Evolutionary conservation across 92 coral and sea anemone genomes (phyloP).

Genomic region (Parazoanthus darwini): DNA sequence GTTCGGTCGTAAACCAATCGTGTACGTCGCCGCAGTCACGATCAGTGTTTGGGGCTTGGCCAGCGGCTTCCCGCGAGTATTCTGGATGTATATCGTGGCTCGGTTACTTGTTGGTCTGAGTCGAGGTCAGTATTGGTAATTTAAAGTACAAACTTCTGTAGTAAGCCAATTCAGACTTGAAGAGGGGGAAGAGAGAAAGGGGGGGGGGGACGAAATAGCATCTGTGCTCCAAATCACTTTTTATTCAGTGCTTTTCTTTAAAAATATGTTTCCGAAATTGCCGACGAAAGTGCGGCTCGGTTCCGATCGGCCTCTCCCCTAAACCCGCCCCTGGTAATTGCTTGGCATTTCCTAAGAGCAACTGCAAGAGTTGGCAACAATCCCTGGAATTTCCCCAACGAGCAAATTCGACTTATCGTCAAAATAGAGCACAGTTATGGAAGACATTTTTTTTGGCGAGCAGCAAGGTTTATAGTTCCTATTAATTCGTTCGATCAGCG

Average conservation of each 20-base stretch:
- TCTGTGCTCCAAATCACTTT: too few species aligned
- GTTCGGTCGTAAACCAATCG: conserved; percentile 66
- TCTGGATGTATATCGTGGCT: conserved; percentile 58
- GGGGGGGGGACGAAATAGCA: too few species aligned
- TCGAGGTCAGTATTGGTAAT: conserved; percentile 43
- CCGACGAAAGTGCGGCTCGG: too few species aligned
- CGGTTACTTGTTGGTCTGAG: conserved; percentile 66
- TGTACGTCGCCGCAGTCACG: conserved; percentile 53
- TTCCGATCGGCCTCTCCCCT: too few species aligned
- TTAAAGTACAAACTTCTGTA: not conserved
- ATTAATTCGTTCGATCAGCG: conserved; percentile 32
- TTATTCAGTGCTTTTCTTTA: too few species aligned
- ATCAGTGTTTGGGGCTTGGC: conserved; percentile 59
- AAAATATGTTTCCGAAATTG: too few species aligned
- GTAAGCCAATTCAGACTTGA: not conserved
- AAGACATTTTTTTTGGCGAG: conserved; percentile 47
- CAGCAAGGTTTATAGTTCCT: conserved; percentile 44
- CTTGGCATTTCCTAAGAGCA: conserved; percentile 31
- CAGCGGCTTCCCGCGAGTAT: conserved; percentile 55
- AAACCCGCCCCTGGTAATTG: too few species aligned
- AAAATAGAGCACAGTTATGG: conserved; percentile 50
- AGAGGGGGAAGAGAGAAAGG: not conserved
- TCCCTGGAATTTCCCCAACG: conserved; percentile 43
- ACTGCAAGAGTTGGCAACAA: conserved; percentile 57
- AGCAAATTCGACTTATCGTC: conserved; percentile 34